Conservation (phyloP, 2,113 vertebrate species). For the Datnioides undecimradiatus region DNA sequence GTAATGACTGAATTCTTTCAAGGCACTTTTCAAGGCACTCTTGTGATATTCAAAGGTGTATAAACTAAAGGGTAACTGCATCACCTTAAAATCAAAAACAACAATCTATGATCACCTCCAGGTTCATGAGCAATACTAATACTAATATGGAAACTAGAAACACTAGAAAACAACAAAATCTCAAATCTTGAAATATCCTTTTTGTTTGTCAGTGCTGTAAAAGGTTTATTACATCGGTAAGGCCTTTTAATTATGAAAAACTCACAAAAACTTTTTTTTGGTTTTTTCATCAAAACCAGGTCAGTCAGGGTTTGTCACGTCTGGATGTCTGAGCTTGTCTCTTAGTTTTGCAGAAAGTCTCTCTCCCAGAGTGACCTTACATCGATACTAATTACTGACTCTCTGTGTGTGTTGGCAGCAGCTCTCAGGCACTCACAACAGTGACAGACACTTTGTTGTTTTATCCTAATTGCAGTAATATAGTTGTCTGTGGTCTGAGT, state of each 20-base stretch:
- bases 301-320: not conserved
- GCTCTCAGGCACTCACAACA: not conserved
- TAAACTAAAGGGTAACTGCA: not conserved
- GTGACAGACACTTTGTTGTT: not conserved
- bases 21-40: not conserved
- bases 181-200: not conserved
- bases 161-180: not conserved
- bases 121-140: not conserved
- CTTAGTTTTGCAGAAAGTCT: conserved; percentile 14
- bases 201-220: not conserved
- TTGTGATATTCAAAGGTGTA: not conserved
- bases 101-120: not conserved
- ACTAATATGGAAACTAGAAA: too few relatives aligned
- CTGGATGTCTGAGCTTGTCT: not conserved
- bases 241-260: conserved; percentile 4
- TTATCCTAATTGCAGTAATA: not conserved
- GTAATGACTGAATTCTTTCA: not conserved
- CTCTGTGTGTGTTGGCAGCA: conserved; percentile 15
- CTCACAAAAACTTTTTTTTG: not conserved
- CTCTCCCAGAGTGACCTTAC: not conserved
- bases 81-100: not conserved
- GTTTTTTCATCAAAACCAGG: not conserved
- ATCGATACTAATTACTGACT: conserved; percentile 18
- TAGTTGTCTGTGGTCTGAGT: not conserved
- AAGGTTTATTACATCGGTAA: not conserved